A percentile compares a stretch with the other conserved stretches of the same genome.
Evolutionary conservation across 2,113 vertebrate genomes (phyloP).

Genomic region (Jaculus jaculus): DNA sequence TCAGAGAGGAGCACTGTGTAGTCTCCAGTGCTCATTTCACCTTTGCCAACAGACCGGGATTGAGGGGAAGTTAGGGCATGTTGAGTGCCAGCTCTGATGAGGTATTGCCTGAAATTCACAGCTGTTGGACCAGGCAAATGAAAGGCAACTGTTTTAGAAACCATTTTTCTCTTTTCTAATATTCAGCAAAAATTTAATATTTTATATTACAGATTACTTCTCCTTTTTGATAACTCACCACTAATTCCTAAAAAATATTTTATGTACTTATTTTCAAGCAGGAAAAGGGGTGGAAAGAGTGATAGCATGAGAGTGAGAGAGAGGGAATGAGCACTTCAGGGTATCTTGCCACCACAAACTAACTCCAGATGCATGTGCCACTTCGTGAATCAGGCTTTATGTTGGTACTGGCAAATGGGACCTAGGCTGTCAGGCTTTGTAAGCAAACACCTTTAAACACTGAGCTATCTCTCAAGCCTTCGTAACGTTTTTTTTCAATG

Average conservation of each 20-base stretch:
- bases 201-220: constrained; percentile 12
- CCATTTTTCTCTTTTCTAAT: neutral
- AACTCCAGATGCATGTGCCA: no score
- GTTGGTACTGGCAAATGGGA: no score
- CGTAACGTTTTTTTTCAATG: neutral
- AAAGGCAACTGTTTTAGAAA: constrained; percentile 46
- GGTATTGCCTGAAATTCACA: constrained; percentile 7
- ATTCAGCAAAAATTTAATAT: constrained; percentile 16
- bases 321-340: no score
- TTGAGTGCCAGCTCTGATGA: constrained; percentile 37
- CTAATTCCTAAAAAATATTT: no score
- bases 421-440: no score
- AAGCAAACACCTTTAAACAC: no score
- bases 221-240: neutral
- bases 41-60: constrained; percentile 49
- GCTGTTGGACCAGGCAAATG: constrained; percentile 50
- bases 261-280: no score
- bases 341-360: no score
- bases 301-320: no score
- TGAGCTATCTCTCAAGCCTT: no score
- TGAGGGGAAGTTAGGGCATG: neutral
- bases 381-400: no score
- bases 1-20: neutral
- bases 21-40: constrained; percentile 33
- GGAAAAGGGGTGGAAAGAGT: no score